Percentiles rank a stretch among this genome's conserved stretches.
phyloP scores from a whole-genome alignment of 2,113 vertebrate genomes.

The Spizaetus ornatus region DNA sequence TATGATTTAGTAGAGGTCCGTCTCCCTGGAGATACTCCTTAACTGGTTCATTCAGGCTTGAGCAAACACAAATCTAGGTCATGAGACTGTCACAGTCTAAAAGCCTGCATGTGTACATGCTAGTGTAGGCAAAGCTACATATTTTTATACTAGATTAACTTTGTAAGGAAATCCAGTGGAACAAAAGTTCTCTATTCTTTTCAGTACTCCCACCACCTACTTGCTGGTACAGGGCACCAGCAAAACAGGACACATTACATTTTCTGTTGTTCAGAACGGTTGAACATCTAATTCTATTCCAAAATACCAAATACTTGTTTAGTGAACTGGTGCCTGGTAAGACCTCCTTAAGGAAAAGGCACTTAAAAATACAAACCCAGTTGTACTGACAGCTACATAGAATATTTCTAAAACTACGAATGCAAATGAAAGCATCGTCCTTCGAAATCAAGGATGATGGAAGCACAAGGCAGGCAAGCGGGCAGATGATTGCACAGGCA shows the following conservation, averaged over 20 bases:
- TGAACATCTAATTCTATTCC: not conserved
- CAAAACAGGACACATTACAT: not conserved
- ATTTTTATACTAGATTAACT: not conserved
- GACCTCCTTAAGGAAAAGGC: not conserved
- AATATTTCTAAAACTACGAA: not conserved
- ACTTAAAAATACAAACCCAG: not conserved
- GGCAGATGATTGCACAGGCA: not conserved
- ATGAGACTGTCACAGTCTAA: not conserved
- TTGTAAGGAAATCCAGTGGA: not conserved
- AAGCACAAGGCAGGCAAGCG: not conserved
- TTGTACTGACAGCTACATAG: not conserved
- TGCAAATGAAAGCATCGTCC: not conserved
- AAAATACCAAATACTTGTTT: not conserved
- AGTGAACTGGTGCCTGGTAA: not conserved
- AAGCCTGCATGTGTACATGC: not conserved
- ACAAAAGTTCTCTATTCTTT: not conserved
- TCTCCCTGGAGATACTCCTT: slow-evolving; percentile 8
- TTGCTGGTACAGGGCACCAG: not conserved
- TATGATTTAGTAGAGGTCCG: not conserved
- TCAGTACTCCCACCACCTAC: not conserved
- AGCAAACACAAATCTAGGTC: slow-evolving; percentile 60
- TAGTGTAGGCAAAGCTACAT: not conserved
- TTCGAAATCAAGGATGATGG: not conserved
- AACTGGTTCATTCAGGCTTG: slow-evolving; percentile 6
- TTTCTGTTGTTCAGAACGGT: not conserved